These are phyloP conservation scores for Neuroscelio doddi DNA, from an alignment of 2,888 invertebrate species.

Conservation along the genomic window DNA sequence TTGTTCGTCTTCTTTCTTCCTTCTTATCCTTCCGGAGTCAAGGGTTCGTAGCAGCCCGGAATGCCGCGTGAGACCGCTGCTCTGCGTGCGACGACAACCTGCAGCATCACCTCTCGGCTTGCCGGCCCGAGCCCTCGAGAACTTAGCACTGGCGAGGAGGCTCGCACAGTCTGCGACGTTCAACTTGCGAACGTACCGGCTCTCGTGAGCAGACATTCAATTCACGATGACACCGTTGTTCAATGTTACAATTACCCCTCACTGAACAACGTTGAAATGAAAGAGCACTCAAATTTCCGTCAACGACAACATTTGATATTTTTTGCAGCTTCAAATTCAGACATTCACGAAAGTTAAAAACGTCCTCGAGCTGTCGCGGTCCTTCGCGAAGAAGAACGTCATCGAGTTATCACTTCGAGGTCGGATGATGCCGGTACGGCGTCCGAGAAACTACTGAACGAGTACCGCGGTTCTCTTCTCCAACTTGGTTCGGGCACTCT, in stretches of 20 bases:
- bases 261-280: too few species aligned
- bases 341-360: too few species aligned
- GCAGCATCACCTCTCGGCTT: constrained; percentile 39
- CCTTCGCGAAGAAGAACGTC: neutral
- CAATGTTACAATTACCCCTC: constrained; percentile 12
- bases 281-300: too few species aligned
- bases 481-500: constrained; percentile 66
- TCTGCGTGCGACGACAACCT: constrained; percentile 29
- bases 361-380: neutral
- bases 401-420: constrained; percentile 31
- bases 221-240: constrained; percentile 20
- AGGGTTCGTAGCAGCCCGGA: constrained; percentile 40
- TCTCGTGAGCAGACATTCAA: constrained; percentile 39
- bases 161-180: constrained; percentile 24
- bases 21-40: constrained; percentile 52
- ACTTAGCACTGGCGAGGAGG: too few species aligned
- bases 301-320: too few species aligned
- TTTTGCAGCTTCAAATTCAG: too few species aligned
- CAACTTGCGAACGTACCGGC: constrained; percentile 33
- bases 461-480: constrained; percentile 68
- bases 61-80: constrained; percentile 34
- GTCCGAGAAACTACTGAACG: constrained; percentile 71
- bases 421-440: constrained; percentile 70
- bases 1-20: constrained; percentile 17
- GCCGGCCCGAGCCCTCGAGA: constrained; percentile 25